Conservation (phyloP, 2,113 vertebrate genomes). For the Gymnogyps californianus region DNA sequence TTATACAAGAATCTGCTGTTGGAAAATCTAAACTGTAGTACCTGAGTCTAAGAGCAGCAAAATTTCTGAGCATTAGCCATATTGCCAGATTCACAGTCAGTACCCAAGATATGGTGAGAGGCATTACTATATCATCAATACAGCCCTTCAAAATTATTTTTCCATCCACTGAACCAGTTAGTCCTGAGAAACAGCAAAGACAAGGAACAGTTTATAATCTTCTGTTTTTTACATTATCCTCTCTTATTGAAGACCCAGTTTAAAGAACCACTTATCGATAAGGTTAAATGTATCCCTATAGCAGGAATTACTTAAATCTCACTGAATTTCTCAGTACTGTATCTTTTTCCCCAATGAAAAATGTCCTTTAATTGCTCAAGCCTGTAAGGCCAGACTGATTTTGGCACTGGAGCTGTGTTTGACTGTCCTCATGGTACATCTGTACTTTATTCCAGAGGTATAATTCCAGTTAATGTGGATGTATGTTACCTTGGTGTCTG, state of each 20-base stretch:
- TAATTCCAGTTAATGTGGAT: not conserved
- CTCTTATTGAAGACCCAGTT: not conserved
- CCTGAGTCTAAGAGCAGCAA: not conserved
- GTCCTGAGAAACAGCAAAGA: not conserved
- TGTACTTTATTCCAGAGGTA: not conserved
- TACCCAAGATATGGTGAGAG: not conserved
- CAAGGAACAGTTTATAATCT: not conserved
- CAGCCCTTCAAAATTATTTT: not conserved
- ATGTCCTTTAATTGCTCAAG: not conserved
- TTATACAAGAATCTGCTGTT: not conserved
- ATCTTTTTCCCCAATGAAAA: not conserved
- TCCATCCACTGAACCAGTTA: not conserved
- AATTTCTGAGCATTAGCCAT: not conserved
- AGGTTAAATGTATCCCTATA: not conserved
- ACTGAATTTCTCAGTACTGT: not conserved
- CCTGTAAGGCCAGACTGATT: not conserved
- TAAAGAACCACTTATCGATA: not conserved
- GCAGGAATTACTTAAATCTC: not conserved
- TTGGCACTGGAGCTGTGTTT: not conserved
- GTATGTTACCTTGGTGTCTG: not conserved
- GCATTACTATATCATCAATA: not conserved
- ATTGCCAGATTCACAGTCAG: not conserved
- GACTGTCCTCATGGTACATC: not conserved
- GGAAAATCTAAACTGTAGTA: not conserved
- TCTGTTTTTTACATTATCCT: not conserved